Percentiles rank a stretch among this genome's conserved stretches.
Conservation (phyloP, 2,113 vertebrate genomes). For the Hyaena hyaena region DNA sequence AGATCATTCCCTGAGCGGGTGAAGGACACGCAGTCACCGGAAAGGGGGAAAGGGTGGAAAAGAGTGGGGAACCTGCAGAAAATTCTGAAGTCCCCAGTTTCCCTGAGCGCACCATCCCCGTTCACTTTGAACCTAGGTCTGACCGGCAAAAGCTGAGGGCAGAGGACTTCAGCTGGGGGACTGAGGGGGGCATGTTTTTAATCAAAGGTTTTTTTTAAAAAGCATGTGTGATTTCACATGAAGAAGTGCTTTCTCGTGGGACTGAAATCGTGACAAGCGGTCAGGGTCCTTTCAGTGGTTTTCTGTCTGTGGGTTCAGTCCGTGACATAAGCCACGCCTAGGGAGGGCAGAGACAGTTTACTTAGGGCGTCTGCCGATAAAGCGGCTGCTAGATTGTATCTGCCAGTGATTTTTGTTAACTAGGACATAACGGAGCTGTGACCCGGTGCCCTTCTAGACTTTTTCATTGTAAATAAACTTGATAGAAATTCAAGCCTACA, state of each 20-base stretch:
- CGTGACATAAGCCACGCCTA: not conserved
- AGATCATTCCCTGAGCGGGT: not conserved
- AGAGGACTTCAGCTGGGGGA: not conserved
- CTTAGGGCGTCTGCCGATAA: constrained; percentile 15
- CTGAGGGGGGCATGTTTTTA: rapidly evolving
- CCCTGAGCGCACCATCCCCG: not conserved
- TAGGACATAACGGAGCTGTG: not conserved
- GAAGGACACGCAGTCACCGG: not conserved
- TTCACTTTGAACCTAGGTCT: not conserved
- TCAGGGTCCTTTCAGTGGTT: not conserved
- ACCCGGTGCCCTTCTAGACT: not conserved
- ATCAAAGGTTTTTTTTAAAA: not conserved
- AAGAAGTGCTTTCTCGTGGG: not conserved
- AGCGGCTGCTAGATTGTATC: not conserved
- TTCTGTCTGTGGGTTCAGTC: not conserved
- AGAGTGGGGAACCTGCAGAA: not conserved
- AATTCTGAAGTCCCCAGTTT: not conserved
- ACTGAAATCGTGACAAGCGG: not conserved
- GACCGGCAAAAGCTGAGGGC: not conserved
- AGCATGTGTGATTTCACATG: not conserved
- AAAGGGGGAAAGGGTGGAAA: not conserved
- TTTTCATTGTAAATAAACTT: constrained; percentile 19
- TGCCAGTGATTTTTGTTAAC: constrained; percentile 17
- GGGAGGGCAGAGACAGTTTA: not conserved
- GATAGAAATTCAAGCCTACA: not conserved